Conservation (phyloP, 2,797 vertebrate genomes). For the Aselliscus stoliczkanus region DNA sequence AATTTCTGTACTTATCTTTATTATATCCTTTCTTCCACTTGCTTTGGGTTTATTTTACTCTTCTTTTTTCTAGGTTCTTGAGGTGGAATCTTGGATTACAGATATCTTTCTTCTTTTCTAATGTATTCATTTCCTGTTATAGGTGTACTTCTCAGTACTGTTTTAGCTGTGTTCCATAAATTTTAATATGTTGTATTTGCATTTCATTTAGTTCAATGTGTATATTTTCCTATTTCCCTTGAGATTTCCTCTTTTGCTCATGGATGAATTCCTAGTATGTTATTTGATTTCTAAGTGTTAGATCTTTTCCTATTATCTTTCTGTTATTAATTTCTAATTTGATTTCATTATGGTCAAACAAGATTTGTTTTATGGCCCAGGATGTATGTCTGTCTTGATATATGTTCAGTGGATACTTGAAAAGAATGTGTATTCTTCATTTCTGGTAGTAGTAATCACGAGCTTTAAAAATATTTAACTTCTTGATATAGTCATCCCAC, state of each 20-base stretch:
- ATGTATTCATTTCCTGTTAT: background rate
- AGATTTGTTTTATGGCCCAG: background rate
- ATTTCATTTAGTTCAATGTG: too few species aligned
- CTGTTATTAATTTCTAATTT: background rate
- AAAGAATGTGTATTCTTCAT: too few species aligned
- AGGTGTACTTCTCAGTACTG: background rate
- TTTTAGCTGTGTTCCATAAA: background rate
- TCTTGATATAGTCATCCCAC: too few species aligned
- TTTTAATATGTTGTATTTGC: background rate
- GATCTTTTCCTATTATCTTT: background rate
- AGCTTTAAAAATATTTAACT: too few species aligned
- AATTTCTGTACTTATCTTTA: too few species aligned
- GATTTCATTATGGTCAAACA: background rate
- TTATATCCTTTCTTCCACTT: too few species aligned
- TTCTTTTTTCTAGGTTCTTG: background rate
- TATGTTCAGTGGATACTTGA: too few species aligned
- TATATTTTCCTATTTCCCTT: too few species aligned
- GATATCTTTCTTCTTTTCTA: background rate
- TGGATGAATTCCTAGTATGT: background rate
- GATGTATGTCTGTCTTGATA: background rate
- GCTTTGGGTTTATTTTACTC: background rate
- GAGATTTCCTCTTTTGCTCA: too few species aligned
- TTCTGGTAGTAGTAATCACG: too few species aligned
- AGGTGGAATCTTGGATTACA: background rate
- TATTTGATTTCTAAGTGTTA: background rate